Conservation (phyloP, 2,797 vertebrate species). For the Antrozous pallidus region DNA sequence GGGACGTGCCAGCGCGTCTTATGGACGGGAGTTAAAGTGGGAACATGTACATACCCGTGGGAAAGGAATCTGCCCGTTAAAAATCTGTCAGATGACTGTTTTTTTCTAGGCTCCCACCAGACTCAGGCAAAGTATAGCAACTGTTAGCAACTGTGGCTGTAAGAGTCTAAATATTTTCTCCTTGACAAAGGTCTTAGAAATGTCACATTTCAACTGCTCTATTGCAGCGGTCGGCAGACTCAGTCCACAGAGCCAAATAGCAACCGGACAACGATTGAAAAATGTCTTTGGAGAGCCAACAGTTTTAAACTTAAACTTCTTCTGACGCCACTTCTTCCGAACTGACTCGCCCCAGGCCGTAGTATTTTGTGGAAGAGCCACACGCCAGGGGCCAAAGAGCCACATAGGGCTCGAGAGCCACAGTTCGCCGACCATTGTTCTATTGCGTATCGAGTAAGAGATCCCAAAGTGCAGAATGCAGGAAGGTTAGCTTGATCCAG, state of each 20-base stretch:
- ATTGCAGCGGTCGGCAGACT: too few species aligned
- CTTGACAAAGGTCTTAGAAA: not conserved
- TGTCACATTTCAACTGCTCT: not conserved
- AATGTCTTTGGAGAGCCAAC: too few species aligned
- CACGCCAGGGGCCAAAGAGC: too few species aligned
- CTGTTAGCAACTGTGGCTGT: not conserved
- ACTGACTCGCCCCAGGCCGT: too few species aligned
- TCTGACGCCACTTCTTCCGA: too few species aligned
- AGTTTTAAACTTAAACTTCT: too few species aligned
- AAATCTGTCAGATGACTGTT: not conserved
- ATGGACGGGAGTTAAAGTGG: not conserved
- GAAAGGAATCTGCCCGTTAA: not conserved
- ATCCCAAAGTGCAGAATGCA: not conserved
- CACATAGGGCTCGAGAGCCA: too few species aligned
- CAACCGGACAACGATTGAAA: too few species aligned
- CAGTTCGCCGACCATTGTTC: too few species aligned
- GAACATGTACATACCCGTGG: not conserved
- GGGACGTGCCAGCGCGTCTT: not conserved
- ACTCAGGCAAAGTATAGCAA: not conserved
- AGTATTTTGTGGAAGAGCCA: too few species aligned
- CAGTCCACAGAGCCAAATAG: too few species aligned
- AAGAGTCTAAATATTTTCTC: conserved; percentile 44
- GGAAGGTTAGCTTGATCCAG: not conserved
- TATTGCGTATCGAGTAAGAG: not conserved
- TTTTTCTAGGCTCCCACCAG: not conserved